These are phyloP conservation scores for Bhutanitis thaidina DNA, from an alignment of 2,888 invertebrate genomes.

Conservation along the genomic window DNA sequence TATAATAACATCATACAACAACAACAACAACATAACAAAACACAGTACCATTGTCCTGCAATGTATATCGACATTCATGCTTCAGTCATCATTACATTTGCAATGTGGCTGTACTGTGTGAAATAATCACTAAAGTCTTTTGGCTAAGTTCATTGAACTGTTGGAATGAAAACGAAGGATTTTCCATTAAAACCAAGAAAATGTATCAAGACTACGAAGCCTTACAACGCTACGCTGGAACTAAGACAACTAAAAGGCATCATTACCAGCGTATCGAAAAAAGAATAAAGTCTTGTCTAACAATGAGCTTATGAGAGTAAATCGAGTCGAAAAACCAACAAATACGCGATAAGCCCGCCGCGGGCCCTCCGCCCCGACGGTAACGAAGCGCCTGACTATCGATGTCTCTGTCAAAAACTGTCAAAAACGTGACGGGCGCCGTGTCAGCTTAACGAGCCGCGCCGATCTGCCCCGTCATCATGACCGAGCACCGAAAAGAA, in stretches of 20 bases:
- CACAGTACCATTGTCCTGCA: too few species aligned
- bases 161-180: too few species aligned
- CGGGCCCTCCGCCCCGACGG: slow-evolving; percentile 54
- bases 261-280: slow-evolving; percentile 50
- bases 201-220: too few species aligned
- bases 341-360: slow-evolving; percentile 59
- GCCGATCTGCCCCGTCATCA: slow-evolving; percentile 37
- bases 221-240: neutral
- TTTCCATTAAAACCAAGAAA: too few species aligned
- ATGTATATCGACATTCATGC: too few species aligned
- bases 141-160: too few species aligned
- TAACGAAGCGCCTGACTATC: slow-evolving; percentile 71
- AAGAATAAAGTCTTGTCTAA: slow-evolving; percentile 47
- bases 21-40: too few species aligned
- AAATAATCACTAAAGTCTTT: too few species aligned
- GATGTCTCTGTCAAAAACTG: slow-evolving; percentile 79
- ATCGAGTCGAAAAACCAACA: slow-evolving; percentile 58
- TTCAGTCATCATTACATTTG: too few species aligned
- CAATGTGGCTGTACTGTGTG: too few species aligned
- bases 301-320: slow-evolving; percentile 69
- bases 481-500: slow-evolving; percentile 46
- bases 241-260: slow-evolving; percentile 23
- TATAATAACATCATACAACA: too few species aligned
- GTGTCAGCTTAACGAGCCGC: slow-evolving; percentile 75
- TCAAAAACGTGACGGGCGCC: slow-evolving; percentile 76